These are phyloP conservation scores for Pollicipes pollicipes DNA, from an alignment of 1,140 invertebrate species.

Conservation along the genomic window DNA sequence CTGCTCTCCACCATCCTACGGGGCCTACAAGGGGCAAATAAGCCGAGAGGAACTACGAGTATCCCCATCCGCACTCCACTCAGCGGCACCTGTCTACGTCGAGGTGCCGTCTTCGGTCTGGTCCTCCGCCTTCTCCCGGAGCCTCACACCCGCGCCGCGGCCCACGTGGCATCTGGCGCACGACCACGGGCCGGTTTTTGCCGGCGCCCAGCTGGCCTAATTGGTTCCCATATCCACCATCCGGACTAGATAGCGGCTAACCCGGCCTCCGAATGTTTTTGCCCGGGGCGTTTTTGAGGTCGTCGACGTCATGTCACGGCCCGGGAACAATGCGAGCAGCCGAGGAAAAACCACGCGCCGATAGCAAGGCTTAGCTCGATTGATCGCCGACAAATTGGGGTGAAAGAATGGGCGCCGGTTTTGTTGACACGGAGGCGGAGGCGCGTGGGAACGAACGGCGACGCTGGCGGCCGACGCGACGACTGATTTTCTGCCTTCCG, in stretches of 20 bases:
- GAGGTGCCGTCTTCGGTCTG: no score
- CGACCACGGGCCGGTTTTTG: not conserved
- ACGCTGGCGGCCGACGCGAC: no score
- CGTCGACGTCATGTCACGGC: not conserved
- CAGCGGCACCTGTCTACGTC: no score
- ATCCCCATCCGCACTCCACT: no score
- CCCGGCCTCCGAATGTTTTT: not conserved
- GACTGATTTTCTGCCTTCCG: not conserved
- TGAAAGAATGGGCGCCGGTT: not conserved
- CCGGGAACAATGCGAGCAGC: not conserved
- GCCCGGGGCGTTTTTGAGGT: not conserved
- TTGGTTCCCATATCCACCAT: not conserved
- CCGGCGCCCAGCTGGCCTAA: not conserved
- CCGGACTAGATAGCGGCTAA: not conserved
- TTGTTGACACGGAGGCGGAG: not conserved
- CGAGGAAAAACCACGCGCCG: not conserved
- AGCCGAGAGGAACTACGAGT: no score
- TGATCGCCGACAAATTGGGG: constrained; percentile 1
- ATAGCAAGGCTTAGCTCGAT: not conserved
- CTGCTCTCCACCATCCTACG: no score
- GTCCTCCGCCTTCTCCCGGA: no score
- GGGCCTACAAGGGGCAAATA: no score
- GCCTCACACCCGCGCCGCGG: no score
- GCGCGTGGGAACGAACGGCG: not conserved
- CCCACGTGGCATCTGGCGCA: not conserved